phyloP scores from a whole-genome alignment of 2,113 vertebrate genomes.

The Spilogale gracilis region DNA sequence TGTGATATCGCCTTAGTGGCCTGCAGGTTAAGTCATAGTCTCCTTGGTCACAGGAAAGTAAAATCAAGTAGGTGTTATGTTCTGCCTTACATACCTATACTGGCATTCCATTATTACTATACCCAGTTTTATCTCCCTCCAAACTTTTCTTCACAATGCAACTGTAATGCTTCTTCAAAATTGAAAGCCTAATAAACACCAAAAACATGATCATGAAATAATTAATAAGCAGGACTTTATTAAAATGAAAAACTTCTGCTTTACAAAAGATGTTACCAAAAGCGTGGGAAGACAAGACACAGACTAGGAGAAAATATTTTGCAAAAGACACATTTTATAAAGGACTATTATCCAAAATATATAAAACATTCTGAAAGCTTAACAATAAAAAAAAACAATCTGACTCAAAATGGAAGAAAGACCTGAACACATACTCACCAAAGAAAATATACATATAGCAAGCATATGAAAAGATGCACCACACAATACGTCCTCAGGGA shows the following conservation, averaged over 20 bases:
- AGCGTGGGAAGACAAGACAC: neutral
- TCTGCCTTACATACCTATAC: neutral
- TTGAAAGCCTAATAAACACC: neutral
- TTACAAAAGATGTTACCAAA: neutral
- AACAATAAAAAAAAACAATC: neutral
- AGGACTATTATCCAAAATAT: neutral
- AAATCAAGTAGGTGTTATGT: neutral
- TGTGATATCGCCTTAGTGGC: neutral
- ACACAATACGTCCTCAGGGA: neutral
- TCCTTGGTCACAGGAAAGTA: neutral
- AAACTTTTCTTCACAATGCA: neutral
- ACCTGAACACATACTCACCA: neutral
- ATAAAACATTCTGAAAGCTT: neutral
- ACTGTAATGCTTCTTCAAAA: neutral
- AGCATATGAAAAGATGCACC: neutral
- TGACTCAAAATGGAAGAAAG: neutral
- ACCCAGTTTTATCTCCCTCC: neutral
- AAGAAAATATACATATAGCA: neutral
- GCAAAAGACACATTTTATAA: neutral
- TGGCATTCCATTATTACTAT: neutral
- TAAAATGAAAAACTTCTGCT: neutral
- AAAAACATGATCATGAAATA: neutral
- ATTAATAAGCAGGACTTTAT: neutral
- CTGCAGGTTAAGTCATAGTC: neutral
- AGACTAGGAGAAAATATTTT: neutral